Percentiles rank a stretch among this genome's conserved stretches.
Evolutionary conservation across 2,888 invertebrate species (phyloP).

Genomic region (Eupithecia subumbrata): DNA sequence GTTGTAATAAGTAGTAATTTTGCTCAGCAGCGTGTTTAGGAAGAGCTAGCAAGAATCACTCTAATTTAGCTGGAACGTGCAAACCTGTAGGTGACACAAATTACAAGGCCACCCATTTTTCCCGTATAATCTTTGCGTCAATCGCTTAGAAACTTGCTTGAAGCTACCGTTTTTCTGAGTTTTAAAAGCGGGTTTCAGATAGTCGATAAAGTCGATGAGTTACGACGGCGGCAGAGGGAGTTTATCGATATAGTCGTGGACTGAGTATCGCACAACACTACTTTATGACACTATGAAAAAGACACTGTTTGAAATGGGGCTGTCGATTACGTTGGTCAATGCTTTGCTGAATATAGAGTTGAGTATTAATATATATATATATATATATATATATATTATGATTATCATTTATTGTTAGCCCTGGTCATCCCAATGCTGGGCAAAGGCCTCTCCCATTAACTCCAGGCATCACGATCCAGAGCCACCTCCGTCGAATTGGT

Average conservation of each 20-base stretch:
- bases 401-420: neutral
- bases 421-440: neutral
- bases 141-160: slow-evolving; percentile 40
- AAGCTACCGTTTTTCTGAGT: slow-evolving; percentile 67
- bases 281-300: slow-evolving; percentile 1
- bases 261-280: slow-evolving; percentile 1
- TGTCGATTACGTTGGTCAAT: neutral
- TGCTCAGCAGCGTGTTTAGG: slow-evolving; percentile 10
- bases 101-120: slow-evolving; percentile 63
- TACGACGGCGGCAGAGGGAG: slow-evolving; percentile 49
- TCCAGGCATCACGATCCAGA: neutral
- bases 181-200: slow-evolving; percentile 48
- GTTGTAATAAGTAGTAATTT: slow-evolving; percentile 20
- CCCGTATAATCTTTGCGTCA: slow-evolving; percentile 66
- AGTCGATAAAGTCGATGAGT: slow-evolving; percentile 64
- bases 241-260: slow-evolving; percentile 4
- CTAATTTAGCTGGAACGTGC: slow-evolving; percentile 39
- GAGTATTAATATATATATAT: neutral
- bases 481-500: neutral
- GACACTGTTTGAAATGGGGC: neutral
- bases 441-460: neutral
- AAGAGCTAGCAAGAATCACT: slow-evolving; percentile 37
- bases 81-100: slow-evolving; percentile 55
- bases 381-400: too few relatives aligned
- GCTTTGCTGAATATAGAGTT: neutral